Conservation (phyloP, 2,888 invertebrate genomes). For the Eupithecia exiguata region DNA sequence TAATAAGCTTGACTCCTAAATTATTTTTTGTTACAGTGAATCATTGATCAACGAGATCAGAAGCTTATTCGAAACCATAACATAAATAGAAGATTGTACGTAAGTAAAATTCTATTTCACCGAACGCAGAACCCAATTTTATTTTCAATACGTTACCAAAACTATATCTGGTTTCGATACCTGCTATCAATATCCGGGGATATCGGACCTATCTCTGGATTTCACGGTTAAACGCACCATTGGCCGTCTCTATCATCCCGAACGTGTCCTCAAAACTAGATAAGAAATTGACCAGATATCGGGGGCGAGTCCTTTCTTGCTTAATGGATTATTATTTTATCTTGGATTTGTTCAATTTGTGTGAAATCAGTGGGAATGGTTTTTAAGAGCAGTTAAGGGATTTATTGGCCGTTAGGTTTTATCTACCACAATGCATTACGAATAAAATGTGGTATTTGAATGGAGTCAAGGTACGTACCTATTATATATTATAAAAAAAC, state of each 20-base stretch:
- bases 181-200: constrained; percentile 79
- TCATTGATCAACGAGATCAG: background rate
- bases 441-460: background rate
- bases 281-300: constrained; percentile 78
- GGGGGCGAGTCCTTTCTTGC: constrained; percentile 55
- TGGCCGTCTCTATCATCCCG: constrained; percentile 70
- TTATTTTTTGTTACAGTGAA: background rate
- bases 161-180: constrained; percentile 71
- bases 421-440: constrained; percentile 7
- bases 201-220: constrained; percentile 75
- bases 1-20: background rate
- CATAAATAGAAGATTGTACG: background rate
- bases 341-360: constrained; percentile 46
- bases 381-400: constrained; percentile 33
- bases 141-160: constrained; percentile 68
- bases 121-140: constrained; percentile 54
- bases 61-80: background rate
- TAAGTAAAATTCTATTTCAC: constrained; percentile 42
- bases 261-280: constrained; percentile 67
- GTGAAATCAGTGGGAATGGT: constrained; percentile 46
- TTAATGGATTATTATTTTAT: constrained; percentile 55
- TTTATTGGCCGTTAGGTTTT: constrained; percentile 14
- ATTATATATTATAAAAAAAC: background rate
- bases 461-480: background rate
- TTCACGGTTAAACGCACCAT: constrained; percentile 81